phyloP scores from a whole-genome alignment of 2,888 invertebrate genomes.

The Blastobasis lacticolella region DNA sequence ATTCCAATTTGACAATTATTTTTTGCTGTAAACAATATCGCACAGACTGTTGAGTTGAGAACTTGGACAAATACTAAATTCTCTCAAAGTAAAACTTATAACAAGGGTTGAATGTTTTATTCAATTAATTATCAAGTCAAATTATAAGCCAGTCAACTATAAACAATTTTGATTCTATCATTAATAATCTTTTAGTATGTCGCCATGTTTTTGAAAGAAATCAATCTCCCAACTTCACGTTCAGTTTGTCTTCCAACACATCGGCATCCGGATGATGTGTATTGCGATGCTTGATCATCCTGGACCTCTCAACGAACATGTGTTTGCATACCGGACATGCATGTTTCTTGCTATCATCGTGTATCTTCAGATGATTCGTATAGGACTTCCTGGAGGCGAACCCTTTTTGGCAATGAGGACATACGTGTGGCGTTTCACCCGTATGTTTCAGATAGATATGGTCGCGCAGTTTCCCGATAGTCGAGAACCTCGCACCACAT shows the following conservation, averaged over 20 bases:
- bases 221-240: no score
- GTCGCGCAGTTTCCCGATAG: constrained; percentile 5
- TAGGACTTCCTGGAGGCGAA: constrained; percentile 2
- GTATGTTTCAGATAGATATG: constrained; percentile 8
- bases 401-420: constrained; percentile 1
- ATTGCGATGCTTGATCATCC: constrained; percentile 8
- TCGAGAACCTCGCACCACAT: constrained; percentile 18
- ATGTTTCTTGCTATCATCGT: constrained; percentile 1
- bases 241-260: no score
- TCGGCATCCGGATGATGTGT: constrained; percentile 13
- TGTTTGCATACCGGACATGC: constrained; percentile 1
- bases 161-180: no score
- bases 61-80: no score
- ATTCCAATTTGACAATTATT: constrained; percentile 18
- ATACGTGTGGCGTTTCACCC: constrained; percentile 6
- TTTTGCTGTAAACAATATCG: no score
- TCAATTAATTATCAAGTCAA: no score
- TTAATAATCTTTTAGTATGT: no score
- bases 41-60: no score
- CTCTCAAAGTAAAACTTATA: no score
- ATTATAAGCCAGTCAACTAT: no score
- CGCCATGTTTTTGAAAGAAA: no score
- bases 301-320: background rate
- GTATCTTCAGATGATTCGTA: constrained; percentile 12
- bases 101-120: no score